Evolutionary conservation across 2,888 invertebrate species (phyloP).

Genomic region (Incurvaria masculella): DNA sequence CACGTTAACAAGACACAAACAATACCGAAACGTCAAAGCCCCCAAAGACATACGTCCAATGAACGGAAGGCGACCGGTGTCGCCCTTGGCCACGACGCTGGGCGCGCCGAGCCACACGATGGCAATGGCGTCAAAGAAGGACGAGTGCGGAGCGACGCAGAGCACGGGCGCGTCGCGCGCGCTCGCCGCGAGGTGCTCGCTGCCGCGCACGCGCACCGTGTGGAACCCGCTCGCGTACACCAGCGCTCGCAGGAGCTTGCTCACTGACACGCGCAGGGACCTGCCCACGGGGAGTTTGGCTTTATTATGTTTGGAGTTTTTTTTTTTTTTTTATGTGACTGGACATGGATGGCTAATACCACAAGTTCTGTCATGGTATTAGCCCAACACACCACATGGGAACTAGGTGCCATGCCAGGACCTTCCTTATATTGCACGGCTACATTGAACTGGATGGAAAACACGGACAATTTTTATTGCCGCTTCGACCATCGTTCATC

Average conservation of each 20-base stretch:
- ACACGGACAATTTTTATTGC: too few relatives aligned
- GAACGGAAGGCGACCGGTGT: constrained; percentile 76
- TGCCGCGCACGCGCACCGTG: constrained; percentile 72
- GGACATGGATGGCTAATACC: too few relatives aligned
- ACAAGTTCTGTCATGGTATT: too few relatives aligned
- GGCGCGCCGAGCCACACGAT: constrained; percentile 82
- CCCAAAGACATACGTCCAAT: constrained; percentile 86
- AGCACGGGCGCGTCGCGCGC: constrained; percentile 77
- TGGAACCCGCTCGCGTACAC: constrained; percentile 83
- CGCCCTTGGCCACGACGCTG: constrained; percentile 86
- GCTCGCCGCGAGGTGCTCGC: constrained; percentile 40
- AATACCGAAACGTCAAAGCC: not conserved
- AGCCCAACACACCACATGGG: too few relatives aligned
- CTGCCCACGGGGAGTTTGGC: too few relatives aligned
- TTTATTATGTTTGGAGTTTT: too few relatives aligned
- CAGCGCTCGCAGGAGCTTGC: constrained; percentile 68
- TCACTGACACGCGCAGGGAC: constrained; percentile 62
- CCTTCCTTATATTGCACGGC: too few relatives aligned
- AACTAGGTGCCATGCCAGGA: too few relatives aligned
- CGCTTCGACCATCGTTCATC: too few relatives aligned
- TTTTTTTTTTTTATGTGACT: too few relatives aligned
- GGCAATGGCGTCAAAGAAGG: constrained; percentile 85
- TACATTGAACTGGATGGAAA: too few relatives aligned
- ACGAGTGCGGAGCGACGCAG: constrained; percentile 87
- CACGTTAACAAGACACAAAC: too few relatives aligned